A percentile compares a stretch with the other conserved stretches of the same genome.
These are phyloP conservation scores for Pachycephus smyrnensis DNA, from an alignment of 2,888 invertebrate genomes.

Conservation along the genomic window DNA sequence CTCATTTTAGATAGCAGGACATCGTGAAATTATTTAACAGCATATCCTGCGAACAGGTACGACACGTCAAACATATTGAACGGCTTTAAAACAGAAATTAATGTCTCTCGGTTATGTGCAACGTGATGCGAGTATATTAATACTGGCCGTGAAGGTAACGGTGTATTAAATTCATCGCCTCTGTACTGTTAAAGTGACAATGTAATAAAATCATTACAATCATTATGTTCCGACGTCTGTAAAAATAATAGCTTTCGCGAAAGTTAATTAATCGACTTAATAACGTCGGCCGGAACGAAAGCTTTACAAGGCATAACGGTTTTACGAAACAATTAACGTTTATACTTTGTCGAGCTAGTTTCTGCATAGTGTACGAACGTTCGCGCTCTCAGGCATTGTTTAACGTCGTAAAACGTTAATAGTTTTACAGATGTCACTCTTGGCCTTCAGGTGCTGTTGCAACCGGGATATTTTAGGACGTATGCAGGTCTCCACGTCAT, in stretches of 20 bases:
- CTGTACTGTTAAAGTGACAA: not conserved
- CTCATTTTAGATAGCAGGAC: not conserved
- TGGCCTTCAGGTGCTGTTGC: not conserved
- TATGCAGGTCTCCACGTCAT: not conserved
- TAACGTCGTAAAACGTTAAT: not conserved
- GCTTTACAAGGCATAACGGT: too few species aligned
- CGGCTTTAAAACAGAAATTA: not conserved
- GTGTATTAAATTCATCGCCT: not conserved
- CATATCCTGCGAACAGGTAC: not conserved
- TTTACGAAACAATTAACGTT: too few species aligned
- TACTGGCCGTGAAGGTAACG: too few species aligned
- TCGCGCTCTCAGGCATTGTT: not conserved
- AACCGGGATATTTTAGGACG: not conserved
- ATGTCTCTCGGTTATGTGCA: not conserved
- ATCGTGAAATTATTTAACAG: not conserved
- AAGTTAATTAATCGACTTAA: not conserved
- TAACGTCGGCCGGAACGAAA: not conserved
- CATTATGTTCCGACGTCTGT: not conserved
- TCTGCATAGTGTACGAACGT: too few species aligned
- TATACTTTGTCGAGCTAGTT: too few species aligned
- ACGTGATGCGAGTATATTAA: not conserved
- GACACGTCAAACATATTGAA: not conserved
- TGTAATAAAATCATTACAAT: fast-evolving
- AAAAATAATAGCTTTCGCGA: not conserved
- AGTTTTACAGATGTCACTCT: not conserved